Evolutionary conservation across 2,113 vertebrate genomes (phyloP).

Genomic region (Callospermophilus lateralis): DNA sequence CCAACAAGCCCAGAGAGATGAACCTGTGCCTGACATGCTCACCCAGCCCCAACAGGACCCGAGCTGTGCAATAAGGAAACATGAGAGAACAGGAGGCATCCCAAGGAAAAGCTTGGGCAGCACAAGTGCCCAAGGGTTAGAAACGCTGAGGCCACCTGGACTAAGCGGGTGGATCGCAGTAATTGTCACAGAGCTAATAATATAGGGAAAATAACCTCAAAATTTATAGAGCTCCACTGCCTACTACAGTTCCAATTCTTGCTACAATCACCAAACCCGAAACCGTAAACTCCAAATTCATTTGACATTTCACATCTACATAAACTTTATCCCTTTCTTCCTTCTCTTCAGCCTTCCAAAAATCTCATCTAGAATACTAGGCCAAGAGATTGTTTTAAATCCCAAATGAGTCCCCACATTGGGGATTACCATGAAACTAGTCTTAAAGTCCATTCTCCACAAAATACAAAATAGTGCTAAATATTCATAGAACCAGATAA

Average conservation of each 20-base stretch:
- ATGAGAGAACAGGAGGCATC: rapidly evolving
- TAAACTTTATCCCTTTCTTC: background rate
- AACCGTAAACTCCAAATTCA: background rate
- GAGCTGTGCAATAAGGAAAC: rapidly evolving
- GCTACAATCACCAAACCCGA: background rate
- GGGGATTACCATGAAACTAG: background rate
- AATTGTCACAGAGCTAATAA: background rate
- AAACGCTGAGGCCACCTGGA: background rate
- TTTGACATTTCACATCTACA: background rate
- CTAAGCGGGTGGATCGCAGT: background rate
- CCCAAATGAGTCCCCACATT: background rate
- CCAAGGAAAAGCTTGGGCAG: background rate
- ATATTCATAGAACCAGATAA: background rate
- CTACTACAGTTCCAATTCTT: background rate
- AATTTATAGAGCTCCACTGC: background rate
- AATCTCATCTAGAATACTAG: background rate
- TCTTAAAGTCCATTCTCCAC: background rate
- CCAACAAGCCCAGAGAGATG: background rate
- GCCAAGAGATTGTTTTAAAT: background rate
- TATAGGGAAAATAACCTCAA: background rate
- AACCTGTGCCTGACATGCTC: background rate
- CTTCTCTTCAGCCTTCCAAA: background rate
- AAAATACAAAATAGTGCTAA: background rate
- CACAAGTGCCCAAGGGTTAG: background rate
- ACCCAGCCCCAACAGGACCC: background rate